These are phyloP conservation scores for Hemicordylus capensis DNA, from an alignment of 2,113 vertebrate species.

Conservation along the genomic window DNA sequence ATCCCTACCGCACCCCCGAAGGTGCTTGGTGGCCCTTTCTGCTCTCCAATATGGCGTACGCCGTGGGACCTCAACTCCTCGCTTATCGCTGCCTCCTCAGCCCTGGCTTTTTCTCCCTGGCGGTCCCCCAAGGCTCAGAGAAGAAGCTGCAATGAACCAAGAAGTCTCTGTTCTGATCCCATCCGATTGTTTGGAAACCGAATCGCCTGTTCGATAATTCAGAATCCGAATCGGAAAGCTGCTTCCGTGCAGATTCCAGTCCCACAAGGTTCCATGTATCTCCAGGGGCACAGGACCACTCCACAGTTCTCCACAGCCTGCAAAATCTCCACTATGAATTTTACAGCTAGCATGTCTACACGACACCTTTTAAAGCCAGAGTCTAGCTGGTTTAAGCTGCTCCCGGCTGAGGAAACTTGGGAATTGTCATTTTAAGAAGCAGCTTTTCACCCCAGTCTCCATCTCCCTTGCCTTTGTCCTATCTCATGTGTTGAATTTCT, in stretches of 20 bases:
- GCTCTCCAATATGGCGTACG: constrained; percentile 77
- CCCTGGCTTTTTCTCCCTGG: constrained; percentile 81
- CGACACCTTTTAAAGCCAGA: neutral
- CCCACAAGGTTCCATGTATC: neutral
- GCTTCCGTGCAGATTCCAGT: neutral
- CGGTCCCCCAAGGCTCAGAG: constrained; percentile 33
- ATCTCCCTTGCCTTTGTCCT: too few relatives aligned
- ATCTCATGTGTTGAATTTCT: too few relatives aligned
- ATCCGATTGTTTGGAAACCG: neutral
- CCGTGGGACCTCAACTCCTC: constrained; percentile 77
- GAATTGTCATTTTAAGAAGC: neutral
- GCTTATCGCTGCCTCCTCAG: constrained; percentile 76
- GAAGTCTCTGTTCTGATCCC: neutral
- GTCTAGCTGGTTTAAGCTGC: too few relatives aligned
- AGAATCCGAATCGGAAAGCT: too few relatives aligned
- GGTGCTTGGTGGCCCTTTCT: constrained; percentile 76
- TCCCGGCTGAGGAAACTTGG: neutral
- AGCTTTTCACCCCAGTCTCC: neutral
- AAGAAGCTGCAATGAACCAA: constrained; percentile 81
- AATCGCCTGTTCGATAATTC: neutral
- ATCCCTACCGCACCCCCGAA: constrained; percentile 83
- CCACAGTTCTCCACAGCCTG: neutral
- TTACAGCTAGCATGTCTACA: too few relatives aligned
- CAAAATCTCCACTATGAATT: too few relatives aligned
- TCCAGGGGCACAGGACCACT: neutral